Percentiles rank a stretch among this genome's conserved stretches.
Evolutionary conservation across 1,140 invertebrate genomes (phyloP).

Genomic region (Bombyx mori): DNA sequence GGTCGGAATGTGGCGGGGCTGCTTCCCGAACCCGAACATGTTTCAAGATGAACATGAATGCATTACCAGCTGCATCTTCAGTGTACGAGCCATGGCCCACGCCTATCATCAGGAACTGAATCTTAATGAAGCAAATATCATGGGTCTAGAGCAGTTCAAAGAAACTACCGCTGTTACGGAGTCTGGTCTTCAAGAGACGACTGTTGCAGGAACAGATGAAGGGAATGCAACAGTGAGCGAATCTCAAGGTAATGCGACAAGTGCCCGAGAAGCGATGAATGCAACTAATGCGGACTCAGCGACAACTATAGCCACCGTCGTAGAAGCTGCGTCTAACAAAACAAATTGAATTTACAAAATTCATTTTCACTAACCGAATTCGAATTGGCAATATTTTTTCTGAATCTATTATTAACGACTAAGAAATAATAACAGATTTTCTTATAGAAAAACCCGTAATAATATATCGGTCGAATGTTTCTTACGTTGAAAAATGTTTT

Average conservation of each 20-base stretch:
- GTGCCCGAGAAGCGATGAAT: too few relatives aligned
- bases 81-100: constrained; percentile 20
- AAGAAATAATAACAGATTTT: too few relatives aligned
- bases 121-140: not conserved
- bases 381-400: too few relatives aligned
- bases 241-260: not conserved
- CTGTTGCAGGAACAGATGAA: not conserved
- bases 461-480: too few relatives aligned
- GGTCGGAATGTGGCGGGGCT: constrained; percentile 50
- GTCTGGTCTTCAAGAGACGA: not conserved
- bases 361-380: too few relatives aligned
- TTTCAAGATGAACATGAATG: constrained; percentile 55
- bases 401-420: too few relatives aligned
- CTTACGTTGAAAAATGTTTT: too few relatives aligned
- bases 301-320: too few relatives aligned
- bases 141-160: not conserved
- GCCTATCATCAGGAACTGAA: constrained; percentile 24
- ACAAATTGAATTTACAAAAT: too few relatives aligned
- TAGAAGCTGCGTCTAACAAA: too few relatives aligned
- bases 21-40: constrained; percentile 56
- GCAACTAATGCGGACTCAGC: too few relatives aligned
- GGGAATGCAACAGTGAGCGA: not conserved
- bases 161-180: not conserved
- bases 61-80: constrained; percentile 48
- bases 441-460: too few relatives aligned